Evolutionary conservation across 1,140 invertebrate genomes (phyloP), one percentile per base, ranked within the genome.

Genomic region (Lerema accius): DNA sequence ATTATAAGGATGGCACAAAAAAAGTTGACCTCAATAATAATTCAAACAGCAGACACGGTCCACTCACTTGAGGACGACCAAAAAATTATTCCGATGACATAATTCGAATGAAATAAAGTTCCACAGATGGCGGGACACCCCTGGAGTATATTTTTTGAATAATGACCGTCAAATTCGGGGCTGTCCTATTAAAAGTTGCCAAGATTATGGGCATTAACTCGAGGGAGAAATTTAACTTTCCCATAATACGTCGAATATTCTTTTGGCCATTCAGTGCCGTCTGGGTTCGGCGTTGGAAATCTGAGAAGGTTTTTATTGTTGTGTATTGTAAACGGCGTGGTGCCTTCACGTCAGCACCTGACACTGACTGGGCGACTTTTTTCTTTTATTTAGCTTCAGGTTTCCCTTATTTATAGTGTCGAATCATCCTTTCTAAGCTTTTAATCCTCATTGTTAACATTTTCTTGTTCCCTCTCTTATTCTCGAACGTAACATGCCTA

Each of bases 111-210:
- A 80, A 85, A 65, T 72, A 70, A 73, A 71, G 62, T 72, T 67
- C 56, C 63, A 43, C 69, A 75, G 78, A 73, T 76, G 71, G 62
- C 43, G 71, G 71, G 59, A 58, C 65, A 69, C 63, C 68, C 72
- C 56, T 49, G 13, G 59, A 69, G 71, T 82, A 83, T 78, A 82
- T 83, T 82, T 78, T 78, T 75, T 82, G 81, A 84, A 81, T 85
- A 88, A 88, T 75, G 73, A 68, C 83, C 82, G 78, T 84, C 82
- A 86, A 85, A 86, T 84, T 82, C 66, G 79, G 78, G 74, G 51
- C 71, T 74, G 82, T 79, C 82, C 85, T 86, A 88, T 88, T 88
- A 88, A 88, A 88, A 88, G 83, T 88, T 88, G 75, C 75, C 69
- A 84, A 84, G 82, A 88, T 88, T 88, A 86, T 88, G 80, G 69